These are phyloP conservation scores for Sinohyriopsis cumingii DNA, from an alignment of 2,888 invertebrate genomes.

Conservation along the genomic window DNA sequence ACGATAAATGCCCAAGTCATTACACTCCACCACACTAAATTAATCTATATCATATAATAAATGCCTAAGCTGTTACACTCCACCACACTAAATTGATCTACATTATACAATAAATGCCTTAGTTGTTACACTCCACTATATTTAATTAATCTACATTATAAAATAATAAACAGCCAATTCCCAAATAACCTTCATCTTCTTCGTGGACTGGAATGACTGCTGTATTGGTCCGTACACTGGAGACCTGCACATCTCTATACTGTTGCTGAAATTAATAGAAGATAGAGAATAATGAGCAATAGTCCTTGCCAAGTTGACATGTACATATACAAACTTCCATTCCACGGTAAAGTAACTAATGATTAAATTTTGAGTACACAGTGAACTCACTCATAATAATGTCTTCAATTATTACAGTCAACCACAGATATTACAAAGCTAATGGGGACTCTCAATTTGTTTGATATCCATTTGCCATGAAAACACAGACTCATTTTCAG, in stretches of 20 bases:
- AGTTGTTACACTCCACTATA: background rate
- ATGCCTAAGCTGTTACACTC: background rate
- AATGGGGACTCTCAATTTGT: no score
- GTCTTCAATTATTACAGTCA: no score
- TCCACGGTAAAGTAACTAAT: no score
- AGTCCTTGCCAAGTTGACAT: no score
- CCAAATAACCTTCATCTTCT: conserved; percentile 78
- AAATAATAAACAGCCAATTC: background rate
- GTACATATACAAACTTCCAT: no score
- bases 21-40: no score
- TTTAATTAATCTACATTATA: background rate
- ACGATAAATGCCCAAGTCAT: no score
- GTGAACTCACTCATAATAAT: no score
- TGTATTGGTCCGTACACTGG: conserved; percentile 75
- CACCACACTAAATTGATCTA: background rate
- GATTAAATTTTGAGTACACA: no score
- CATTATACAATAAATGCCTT: background rate
- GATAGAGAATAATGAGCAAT: background rate
- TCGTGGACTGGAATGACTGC: conserved; percentile 77
- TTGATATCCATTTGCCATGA: no score
- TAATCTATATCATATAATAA: background rate
- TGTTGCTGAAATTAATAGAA: conserved; percentile 74
- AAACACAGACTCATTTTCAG: no score
- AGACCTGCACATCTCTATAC: conserved; percentile 76
- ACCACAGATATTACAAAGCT: no score